phyloP scores from a whole-genome alignment of 2,888 invertebrate species.

The Acrocyrtus sp. region DNA sequence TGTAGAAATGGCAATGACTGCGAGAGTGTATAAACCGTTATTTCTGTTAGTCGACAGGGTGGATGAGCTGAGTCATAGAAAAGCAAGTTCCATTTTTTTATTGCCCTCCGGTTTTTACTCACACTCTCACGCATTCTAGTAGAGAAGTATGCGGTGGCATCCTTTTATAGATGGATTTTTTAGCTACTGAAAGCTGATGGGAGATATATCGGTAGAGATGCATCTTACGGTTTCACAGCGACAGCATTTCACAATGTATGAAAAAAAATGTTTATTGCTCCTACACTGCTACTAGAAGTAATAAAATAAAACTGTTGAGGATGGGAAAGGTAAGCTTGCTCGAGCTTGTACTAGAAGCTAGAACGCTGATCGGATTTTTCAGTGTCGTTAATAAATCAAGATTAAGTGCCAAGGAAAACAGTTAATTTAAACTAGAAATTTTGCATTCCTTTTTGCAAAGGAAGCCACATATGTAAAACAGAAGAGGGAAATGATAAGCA shows the following conservation, averaged over 20 bases:
- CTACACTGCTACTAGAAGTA: no score
- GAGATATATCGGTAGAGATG: not conserved
- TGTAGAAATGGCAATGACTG: not conserved
- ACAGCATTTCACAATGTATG: not conserved
- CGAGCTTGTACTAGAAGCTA: no score
- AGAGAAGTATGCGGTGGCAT: not conserved
- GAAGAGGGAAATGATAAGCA: not conserved
- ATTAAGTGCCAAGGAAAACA: slow-evolving; percentile 39
- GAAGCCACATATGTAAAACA: no score
- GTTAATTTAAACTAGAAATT: slow-evolving; percentile 50
- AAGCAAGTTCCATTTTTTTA: slow-evolving; percentile 2
- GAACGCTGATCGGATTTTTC: no score
- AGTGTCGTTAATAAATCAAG: slow-evolving; percentile 45
- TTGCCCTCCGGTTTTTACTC: not conserved
- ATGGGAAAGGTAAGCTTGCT: no score
- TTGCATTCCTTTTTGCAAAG: slow-evolving; percentile 39
- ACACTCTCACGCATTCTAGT: not conserved
- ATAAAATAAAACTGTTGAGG: no score
- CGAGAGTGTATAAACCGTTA: not conserved
- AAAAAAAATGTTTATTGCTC: no score
- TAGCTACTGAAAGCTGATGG: not conserved
- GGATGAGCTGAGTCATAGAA: not conserved
- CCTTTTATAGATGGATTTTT: not conserved
- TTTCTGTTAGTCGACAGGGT: not conserved
- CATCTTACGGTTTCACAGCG: not conserved